Evolutionary conservation across 1,140 invertebrate genomes (phyloP).

Genomic region (Macrostomum lignano): DNA sequence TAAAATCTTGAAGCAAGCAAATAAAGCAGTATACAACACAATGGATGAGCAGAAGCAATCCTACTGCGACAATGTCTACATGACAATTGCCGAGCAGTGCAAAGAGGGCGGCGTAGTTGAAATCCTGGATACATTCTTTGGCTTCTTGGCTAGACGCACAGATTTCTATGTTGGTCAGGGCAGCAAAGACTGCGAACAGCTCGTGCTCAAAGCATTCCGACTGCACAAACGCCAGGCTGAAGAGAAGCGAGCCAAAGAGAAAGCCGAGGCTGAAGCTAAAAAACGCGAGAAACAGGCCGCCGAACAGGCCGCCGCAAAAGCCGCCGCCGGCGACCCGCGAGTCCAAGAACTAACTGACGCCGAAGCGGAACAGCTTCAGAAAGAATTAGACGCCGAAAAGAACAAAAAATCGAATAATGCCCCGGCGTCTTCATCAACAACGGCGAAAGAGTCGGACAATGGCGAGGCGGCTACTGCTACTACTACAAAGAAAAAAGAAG

Average conservation of each 20-base stretch:
- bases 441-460: too few species aligned
- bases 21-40: too few species aligned
- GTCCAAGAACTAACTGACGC: background rate
- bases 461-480: too few species aligned
- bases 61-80: background rate
- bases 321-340: background rate
- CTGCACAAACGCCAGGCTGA: too few species aligned
- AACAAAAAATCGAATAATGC: background rate
- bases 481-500: background rate
- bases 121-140: conserved; percentile 3
- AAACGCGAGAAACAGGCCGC: conserved; percentile 2
- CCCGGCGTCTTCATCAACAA: too few species aligned
- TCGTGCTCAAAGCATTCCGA: too few species aligned
- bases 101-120: conserved; percentile 5
- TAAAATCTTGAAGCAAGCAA: too few species aligned
- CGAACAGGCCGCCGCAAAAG: background rate
- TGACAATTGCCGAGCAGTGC: conserved; percentile 2
- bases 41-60: too few species aligned
- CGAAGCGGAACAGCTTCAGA: conserved; percentile 1
- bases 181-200: too few species aligned
- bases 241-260: conserved; percentile 4
- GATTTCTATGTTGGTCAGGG: conserved; percentile 5
- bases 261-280: background rate
- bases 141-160: conserved; percentile 4
- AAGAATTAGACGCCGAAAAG: conserved; percentile 1